These are phyloP conservation scores for Dryobotodes eremita DNA, from an alignment of 2,888 invertebrate genomes.

Conservation along the genomic window DNA sequence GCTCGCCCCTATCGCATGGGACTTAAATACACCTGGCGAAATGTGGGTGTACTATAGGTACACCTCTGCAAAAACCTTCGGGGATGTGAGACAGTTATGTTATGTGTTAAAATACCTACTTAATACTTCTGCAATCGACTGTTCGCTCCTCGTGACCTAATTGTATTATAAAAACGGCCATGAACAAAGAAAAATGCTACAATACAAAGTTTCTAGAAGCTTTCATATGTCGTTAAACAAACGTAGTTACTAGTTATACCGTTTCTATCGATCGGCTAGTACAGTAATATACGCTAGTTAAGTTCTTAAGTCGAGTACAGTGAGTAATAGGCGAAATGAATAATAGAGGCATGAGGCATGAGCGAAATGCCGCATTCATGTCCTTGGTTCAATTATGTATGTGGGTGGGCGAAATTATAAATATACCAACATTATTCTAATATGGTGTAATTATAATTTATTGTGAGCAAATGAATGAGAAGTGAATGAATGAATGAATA, in stretches of 20 bases:
- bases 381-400: constrained; percentile 41
- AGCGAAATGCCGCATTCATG: constrained; percentile 56
- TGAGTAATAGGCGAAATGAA: constrained; percentile 57
- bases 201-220: constrained; percentile 26
- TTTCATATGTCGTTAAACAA: constrained; percentile 35
- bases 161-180: constrained; percentile 18
- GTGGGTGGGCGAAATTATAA: constrained; percentile 28
- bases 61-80: not conserved
- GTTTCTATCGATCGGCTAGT: constrained; percentile 52
- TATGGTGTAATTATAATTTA: not conserved
- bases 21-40: not conserved
- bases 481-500: too few relatives aligned
- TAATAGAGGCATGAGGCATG: constrained; percentile 24
- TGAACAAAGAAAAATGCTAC: constrained; percentile 15
- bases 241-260: constrained; percentile 27
- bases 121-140: not conserved
- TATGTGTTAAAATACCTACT: not conserved
- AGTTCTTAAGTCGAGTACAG: constrained; percentile 47
- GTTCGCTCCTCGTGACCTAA: constrained; percentile 4
- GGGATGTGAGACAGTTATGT: not conserved
- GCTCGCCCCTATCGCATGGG: not conserved
- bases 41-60: not conserved
- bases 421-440: constrained; percentile 24
- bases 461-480: constrained; percentile 2
- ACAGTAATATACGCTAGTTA: constrained; percentile 40